A percentile compares a stretch with the other conserved stretches of the same genome.
phyloP scores from a whole-genome alignment of 1,140 invertebrate species.

The Hyposmocoma kahamanoa region DNA sequence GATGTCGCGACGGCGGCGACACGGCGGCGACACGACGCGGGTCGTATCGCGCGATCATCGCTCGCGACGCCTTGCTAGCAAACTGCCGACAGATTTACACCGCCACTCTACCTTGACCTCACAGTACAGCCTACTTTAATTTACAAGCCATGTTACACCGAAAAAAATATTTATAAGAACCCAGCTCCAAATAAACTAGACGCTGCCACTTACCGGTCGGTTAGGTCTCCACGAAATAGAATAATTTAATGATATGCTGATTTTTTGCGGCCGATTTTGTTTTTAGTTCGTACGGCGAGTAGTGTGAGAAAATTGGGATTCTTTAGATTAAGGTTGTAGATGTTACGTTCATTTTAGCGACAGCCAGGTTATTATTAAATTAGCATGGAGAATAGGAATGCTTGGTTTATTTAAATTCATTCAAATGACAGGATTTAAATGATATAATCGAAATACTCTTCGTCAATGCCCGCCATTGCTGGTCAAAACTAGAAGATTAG shows the following conservation, averaged over 20 bases:
- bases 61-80: conserved; percentile 16
- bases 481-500: not conserved
- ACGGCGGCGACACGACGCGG: conserved; percentile 43
- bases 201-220: conserved; percentile 26
- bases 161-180: too few relatives aligned
- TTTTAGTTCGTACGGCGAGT: conserved; percentile 13
- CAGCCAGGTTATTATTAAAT: not conserved
- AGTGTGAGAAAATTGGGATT: conserved; percentile 8
- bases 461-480: not conserved
- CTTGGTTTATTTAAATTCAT: not conserved
- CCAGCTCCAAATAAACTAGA: conserved; percentile 31
- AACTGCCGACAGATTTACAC: not conserved
- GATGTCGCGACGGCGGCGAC: conserved; percentile 19
- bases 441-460: not conserved
- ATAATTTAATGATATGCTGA: conserved; percentile 43
- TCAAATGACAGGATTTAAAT: not conserved
- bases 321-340: not conserved
- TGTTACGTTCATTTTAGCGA: not conserved
- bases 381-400: not conserved
- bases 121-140: not conserved
- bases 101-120: conserved; percentile 22
- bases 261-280: conserved; percentile 29
- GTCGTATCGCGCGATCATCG: conserved; percentile 43
- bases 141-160: conserved; percentile 6
- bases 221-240: conserved; percentile 40